Conservation (phyloP, 2,888 invertebrate genomes). For the Anodontia alba region DNA sequence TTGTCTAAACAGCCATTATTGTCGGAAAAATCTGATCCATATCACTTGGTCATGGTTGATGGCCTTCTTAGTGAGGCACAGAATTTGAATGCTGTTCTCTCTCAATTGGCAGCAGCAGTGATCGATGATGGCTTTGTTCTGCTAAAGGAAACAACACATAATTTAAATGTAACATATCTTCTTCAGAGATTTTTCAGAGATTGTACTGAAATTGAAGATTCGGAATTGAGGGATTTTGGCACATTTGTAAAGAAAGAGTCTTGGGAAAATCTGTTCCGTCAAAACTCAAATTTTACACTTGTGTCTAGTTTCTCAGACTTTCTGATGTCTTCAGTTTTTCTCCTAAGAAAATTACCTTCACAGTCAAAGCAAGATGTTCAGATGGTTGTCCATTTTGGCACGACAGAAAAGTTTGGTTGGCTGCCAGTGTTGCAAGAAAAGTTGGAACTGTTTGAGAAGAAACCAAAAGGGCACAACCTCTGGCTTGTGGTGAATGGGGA, state of each 20-base stretch:
- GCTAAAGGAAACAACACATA: constrained; percentile 84
- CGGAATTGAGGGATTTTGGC: constrained; percentile 47
- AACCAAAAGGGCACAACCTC: constrained; percentile 85
- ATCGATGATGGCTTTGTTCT: constrained; percentile 87
- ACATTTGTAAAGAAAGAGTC: constrained; percentile 62
- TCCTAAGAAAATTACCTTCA: constrained; percentile 87
- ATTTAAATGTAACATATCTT: constrained; percentile 71
- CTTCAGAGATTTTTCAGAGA: constrained; percentile 63
- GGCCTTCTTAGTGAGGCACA: constrained; percentile 65
- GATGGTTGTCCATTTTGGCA: constrained; percentile 55
- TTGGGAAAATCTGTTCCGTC: constrained; percentile 70
- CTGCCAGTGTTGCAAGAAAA: constrained; percentile 92
- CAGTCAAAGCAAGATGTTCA: constrained; percentile 32
- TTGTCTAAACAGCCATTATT: constrained; percentile 74
- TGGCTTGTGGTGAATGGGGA: constrained; percentile 90
- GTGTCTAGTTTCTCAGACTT: constrained; percentile 89
- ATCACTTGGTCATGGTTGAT: constrained; percentile 78
- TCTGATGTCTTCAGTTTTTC: constrained; percentile 86
- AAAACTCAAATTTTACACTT: constrained; percentile 86
- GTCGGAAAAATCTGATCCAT: constrained; percentile 57
- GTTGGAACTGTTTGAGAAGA: constrained; percentile 88
- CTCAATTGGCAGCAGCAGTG: constrained; percentile 85
- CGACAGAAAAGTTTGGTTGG: constrained; percentile 87
- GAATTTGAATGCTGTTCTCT: neutral
- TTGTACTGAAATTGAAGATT: constrained; percentile 17